These are phyloP conservation scores for Brachycybe producta DNA, from an alignment of 2,888 invertebrate genomes.

Conservation along the genomic window DNA sequence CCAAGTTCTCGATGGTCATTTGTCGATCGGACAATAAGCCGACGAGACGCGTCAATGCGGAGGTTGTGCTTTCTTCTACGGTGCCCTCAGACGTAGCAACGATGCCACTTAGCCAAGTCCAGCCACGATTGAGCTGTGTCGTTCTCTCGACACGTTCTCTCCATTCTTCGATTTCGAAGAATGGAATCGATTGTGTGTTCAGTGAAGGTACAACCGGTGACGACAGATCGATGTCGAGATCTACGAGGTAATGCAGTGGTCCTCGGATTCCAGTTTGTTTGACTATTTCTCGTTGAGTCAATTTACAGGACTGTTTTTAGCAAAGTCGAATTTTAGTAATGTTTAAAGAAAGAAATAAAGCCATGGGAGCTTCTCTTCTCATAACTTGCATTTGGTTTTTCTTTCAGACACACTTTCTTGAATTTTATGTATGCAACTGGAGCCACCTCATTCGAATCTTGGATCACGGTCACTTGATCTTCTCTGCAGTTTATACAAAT, in stretches of 20 bases:
- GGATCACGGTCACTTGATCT: conserved; percentile 71
- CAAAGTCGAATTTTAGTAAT: too few relatives aligned
- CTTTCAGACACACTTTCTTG: conserved; percentile 63
- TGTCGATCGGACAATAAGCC: too few relatives aligned
- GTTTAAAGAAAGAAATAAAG: too few relatives aligned
- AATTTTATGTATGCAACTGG: conserved; percentile 90
- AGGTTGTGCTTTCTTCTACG: conserved; percentile 28
- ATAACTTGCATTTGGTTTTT: conserved; percentile 37
- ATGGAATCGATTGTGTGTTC: too few relatives aligned
- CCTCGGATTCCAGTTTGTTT: neutral
- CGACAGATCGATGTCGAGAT: neutral
- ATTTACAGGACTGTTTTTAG: neutral
- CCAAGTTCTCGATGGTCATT: conserved; percentile 57
- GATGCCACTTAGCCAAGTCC: too few relatives aligned
- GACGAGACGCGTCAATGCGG: too few relatives aligned
- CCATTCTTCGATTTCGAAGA: too few relatives aligned
- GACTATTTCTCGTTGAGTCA: conserved; percentile 6
- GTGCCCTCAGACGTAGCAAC: too few relatives aligned
- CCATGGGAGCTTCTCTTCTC: too few relatives aligned
- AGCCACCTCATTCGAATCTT: conserved; percentile 82
- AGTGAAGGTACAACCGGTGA: too few relatives aligned
- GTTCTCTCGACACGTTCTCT: too few relatives aligned
- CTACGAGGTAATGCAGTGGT: conserved; percentile 1
- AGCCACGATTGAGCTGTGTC: too few relatives aligned
- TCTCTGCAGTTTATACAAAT: conserved; percentile 45